Evolutionary conservation across 2,113 vertebrate species (phyloP).

Genomic region (Rhadina sibilatrix): DNA sequence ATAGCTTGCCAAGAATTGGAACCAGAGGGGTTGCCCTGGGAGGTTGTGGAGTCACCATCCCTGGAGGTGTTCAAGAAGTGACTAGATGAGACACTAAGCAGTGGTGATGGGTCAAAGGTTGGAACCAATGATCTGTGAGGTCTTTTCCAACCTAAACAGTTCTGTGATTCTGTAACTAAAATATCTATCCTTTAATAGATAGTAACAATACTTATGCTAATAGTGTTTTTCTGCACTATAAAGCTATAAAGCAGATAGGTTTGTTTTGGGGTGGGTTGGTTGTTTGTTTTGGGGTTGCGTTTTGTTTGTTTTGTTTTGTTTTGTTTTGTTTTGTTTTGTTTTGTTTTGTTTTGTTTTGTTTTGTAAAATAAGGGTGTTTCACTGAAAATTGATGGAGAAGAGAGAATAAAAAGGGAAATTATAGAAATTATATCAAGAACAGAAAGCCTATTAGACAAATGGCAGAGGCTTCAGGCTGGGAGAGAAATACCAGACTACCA

Average conservation of each 20-base stretch:
- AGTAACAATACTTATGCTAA: background rate
- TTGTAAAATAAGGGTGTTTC: background rate
- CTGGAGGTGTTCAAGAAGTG: background rate
- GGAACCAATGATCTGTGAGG: background rate
- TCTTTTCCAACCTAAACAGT: background rate
- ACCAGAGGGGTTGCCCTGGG: fast-evolving
- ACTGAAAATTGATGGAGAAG: background rate
- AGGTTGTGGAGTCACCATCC: background rate
- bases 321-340: background rate
- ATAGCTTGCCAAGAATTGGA: background rate
- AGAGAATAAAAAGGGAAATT: background rate
- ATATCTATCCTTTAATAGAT: background rate
- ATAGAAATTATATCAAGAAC: background rate
- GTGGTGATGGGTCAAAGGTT: background rate
- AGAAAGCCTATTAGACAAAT: background rate
- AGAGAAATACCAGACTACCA: background rate
- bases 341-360: background rate
- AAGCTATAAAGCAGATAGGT: background rate
- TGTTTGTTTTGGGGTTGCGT: background rate
- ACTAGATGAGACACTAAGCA: background rate
- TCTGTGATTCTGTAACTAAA: background rate
- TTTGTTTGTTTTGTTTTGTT: background rate
- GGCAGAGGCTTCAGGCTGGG: fast-evolving
- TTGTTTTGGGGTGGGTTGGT: background rate
- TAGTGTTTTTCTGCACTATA: no score